Percentiles rank a stretch among this genome's conserved stretches.
Conservation (phyloP, 2,888 invertebrate species). For the Platycheirus rosarum region DNA sequence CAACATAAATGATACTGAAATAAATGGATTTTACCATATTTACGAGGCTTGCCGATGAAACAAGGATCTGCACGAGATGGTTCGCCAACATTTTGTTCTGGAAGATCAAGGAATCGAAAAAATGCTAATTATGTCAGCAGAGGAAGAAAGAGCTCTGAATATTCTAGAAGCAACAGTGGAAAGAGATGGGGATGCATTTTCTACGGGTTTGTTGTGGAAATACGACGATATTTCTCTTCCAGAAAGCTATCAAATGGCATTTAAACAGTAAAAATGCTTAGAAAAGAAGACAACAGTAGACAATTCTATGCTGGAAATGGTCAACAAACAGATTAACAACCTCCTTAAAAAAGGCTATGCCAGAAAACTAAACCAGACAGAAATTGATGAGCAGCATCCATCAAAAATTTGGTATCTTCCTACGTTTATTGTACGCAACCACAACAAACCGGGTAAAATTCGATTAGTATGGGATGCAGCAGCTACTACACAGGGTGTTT, state of each 20-base stretch:
- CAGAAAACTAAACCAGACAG: too few species aligned
- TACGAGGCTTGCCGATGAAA: too few species aligned
- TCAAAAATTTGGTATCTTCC: conserved; percentile 1
- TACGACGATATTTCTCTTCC: background rate
- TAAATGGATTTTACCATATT: too few species aligned
- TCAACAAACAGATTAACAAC: background rate
- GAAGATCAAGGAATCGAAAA: background rate
- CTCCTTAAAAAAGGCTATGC: too few species aligned
- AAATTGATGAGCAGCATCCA: background rate
- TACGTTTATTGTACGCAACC: conserved; percentile 9
- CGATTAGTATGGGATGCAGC: conserved; percentile 21
- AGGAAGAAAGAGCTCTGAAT: background rate
- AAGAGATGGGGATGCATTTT: background rate
- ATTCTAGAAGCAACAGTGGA: conserved; percentile 2
- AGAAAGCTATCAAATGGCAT: conserved; percentile 16
- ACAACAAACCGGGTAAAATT: conserved; percentile 15
- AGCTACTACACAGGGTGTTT: conserved; percentile 1
- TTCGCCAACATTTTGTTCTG: background rate
- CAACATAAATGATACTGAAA: too few species aligned
- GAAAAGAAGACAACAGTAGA: background rate
- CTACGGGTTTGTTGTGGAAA: conserved; percentile 2
- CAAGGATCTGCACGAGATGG: too few species aligned
- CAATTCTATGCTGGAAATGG: background rate
- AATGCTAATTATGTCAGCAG: background rate
- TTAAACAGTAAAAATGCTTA: background rate